phyloP scores from a whole-genome alignment of 2,797 vertebrate species.

The Phrynocephalus guinanensis region DNA sequence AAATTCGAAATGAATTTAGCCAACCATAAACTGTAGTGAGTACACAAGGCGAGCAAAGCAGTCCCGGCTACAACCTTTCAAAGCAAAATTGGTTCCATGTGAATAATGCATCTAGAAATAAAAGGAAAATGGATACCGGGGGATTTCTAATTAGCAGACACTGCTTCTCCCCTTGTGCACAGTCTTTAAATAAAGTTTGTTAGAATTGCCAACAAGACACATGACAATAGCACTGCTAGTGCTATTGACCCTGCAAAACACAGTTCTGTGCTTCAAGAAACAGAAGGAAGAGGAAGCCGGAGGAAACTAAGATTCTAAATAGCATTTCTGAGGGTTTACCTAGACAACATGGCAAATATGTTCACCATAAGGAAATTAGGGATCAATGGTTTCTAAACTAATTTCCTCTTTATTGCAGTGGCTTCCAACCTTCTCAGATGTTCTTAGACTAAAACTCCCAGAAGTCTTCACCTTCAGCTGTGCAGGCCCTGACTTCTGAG shows the following conservation, averaged over 20 bases:
- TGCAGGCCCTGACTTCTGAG: no score
- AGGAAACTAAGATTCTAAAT: neutral
- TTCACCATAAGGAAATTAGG: neutral
- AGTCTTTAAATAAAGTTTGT: constrained; percentile 33
- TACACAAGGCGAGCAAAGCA: neutral
- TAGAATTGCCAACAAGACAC: constrained; percentile 21
- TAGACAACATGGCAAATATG: neutral
- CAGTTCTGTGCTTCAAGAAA: constrained; percentile 26
- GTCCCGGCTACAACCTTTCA: neutral
- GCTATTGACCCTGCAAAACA: constrained; percentile 52
- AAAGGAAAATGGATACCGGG: neutral
- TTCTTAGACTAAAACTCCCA: neutral
- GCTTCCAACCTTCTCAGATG: neutral
- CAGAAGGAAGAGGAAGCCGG: neutral
- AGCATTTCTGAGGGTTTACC: constrained; percentile 18
- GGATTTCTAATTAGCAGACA: neutral
- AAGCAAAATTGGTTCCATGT: constrained; percentile 26
- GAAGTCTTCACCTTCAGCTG: no score
- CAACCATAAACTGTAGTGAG: constrained; percentile 26
- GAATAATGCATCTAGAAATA: neutral
- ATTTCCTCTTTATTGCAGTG: neutral
- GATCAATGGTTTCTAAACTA: neutral
- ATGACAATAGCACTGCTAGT: neutral
- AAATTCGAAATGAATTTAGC: constrained; percentile 57
- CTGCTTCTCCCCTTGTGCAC: neutral